Evolutionary conservation across 1,140 invertebrate species (phyloP), one percentile per base, ranked within the genome.

Genomic region (Steinernema khuongi): DNA sequence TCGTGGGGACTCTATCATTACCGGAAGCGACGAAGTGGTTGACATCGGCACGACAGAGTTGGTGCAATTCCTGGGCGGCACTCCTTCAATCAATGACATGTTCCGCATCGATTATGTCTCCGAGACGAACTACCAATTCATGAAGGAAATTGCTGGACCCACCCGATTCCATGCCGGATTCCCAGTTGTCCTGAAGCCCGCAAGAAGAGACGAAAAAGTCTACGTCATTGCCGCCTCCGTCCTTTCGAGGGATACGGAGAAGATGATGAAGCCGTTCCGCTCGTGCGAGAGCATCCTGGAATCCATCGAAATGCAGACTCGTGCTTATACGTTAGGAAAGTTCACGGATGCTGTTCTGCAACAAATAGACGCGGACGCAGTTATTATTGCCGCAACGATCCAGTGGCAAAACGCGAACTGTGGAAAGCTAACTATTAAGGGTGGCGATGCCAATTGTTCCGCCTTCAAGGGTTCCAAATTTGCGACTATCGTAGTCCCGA

Each of bases 11-110:
- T 14, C 50, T 4, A 22, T 60, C 19, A 60, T 60, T 22, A 60
- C 50, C 7, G 50, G 50, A 60, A 60, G 50, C 19, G 50, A 60
- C 50, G 50, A 60, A 60, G 50, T 60, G 14, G 50, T 60, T 26
- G 4, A 4, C 14, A 41, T 41, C 50, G 14, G 7, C 14, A 4
- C 50, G 26, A 60, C 22, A 7, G 14, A 11, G 50, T 26, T 26
- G 50, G 50, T 60, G 14, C 4, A 60, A 2, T 60, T 17, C 19
- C 19, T 60, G 50, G 50, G 50, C 7, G 50, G 50, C 7, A 60
- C 22, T 22, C 50, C 50, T 4, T 7, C 11, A 4, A 60, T 22
- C 19, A 2, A 26, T 4, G 50, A 60, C 50, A 22, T 60, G 7
- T 60, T 60, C 50, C 50, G 22, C 4, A 7, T 60, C 50, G 50